phyloP scores from a whole-genome alignment of 2,797 vertebrate species.

The Galagoides demidoff region DNA sequence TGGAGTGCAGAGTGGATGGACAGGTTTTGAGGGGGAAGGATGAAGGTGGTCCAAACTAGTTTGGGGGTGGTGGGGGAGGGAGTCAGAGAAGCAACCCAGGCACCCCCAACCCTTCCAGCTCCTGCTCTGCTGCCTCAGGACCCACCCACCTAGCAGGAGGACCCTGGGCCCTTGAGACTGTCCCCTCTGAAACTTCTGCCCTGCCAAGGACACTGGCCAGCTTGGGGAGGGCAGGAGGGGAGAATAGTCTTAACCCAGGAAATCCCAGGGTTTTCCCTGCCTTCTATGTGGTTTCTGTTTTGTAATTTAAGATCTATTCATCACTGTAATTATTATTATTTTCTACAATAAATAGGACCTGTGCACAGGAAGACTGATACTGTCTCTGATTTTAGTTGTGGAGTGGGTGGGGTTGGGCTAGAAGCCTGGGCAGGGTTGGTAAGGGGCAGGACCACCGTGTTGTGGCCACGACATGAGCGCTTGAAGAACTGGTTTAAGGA shows the following conservation, averaged over 20 bases:
- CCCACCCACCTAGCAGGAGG: neutral
- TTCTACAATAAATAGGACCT: constrained; percentile 81
- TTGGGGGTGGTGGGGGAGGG: constrained; percentile 64
- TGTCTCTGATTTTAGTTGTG: constrained; percentile 7
- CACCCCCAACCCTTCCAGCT: neutral
- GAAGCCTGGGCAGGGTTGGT: neutral
- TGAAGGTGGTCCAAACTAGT: constrained; percentile 80
- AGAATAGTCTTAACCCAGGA: neutral
- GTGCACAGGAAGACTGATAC: constrained; percentile 27
- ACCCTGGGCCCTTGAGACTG: neutral
- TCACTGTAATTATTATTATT: constrained; percentile 77
- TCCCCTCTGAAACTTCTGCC: neutral
- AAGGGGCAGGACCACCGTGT: neutral
- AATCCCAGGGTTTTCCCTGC: neutral
- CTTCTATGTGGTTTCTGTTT: constrained; percentile 65
- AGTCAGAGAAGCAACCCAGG: neutral
- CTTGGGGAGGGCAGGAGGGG: neutral
- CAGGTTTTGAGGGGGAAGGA: constrained; percentile 74
- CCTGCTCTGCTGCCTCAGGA: neutral
- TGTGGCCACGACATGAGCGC: neutral
- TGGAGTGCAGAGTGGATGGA: constrained; percentile 36
- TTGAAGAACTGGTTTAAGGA: neutral
- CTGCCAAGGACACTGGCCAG: neutral
- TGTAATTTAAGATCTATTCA: constrained; percentile 76
- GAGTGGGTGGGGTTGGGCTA: neutral